These are phyloP conservation scores for Aphidius gifuensis DNA, from an alignment of 1,140 invertebrate species.

Conservation along the genomic window DNA sequence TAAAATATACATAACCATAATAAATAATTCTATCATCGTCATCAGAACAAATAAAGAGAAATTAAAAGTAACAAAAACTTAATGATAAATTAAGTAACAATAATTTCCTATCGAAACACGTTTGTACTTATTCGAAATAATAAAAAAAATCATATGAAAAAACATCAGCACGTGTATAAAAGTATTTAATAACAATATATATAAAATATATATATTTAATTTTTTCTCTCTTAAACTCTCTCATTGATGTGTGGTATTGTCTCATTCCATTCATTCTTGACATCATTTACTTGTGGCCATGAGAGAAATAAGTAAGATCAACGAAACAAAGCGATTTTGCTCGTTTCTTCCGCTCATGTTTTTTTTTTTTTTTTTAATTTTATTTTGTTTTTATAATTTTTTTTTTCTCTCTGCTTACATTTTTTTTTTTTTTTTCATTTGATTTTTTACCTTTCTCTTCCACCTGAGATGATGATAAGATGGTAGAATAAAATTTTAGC, in stretches of 20 bases:
- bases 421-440: neutral
- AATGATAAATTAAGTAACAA: no score
- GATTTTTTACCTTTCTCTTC: no score
- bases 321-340: constrained; percentile 18
- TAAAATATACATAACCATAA: no score
- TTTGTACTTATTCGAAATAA: no score
- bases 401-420: no score
- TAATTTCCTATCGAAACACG: no score
- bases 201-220: no score
- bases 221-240: no score
- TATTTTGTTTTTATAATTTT: constrained; percentile 1
- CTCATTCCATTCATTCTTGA: constrained; percentile 21
- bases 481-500: neutral
- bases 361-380: constrained; percentile 5
- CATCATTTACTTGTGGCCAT: constrained; percentile 21
- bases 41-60: no score
- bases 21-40: no score
- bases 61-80: no score
- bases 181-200: neutral
- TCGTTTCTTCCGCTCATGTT: neutral
- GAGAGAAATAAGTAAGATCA: constrained; percentile 1
- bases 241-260: neutral
- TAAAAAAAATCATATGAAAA: neutral
- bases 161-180: neutral
- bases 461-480: neutral